These are phyloP conservation scores for Spinus olivaceus DNA, from an alignment of 2,797 vertebrate species.

Conservation along the genomic window DNA sequence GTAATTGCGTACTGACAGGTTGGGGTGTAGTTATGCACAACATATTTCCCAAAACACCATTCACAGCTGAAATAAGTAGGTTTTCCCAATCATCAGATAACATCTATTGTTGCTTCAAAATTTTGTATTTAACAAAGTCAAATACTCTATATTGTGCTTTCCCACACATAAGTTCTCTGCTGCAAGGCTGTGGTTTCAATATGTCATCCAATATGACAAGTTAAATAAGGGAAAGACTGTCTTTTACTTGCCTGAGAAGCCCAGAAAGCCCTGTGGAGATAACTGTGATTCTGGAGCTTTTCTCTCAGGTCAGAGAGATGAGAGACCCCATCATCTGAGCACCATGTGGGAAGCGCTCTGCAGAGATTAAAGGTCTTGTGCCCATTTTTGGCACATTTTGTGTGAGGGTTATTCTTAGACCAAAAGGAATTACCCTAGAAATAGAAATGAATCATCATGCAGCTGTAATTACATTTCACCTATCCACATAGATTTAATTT, in stretches of 20 bases:
- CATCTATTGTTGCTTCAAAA: background rate
- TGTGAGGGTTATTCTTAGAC: background rate
- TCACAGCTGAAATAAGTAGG: background rate
- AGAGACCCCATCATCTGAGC: background rate
- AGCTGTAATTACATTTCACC: constrained; percentile 18
- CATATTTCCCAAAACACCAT: background rate
- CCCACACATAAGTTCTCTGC: background rate
- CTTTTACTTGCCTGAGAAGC: background rate
- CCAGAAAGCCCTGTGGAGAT: background rate
- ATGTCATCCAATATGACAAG: background rate
- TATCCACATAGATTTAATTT: background rate
- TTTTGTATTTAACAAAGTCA: background rate
- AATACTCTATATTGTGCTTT: background rate
- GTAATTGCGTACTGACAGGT: background rate
- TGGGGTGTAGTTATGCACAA: background rate
- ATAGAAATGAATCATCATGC: background rate
- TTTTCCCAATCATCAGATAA: background rate
- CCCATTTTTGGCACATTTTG: background rate
- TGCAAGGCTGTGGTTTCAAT: background rate
- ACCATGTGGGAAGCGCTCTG: background rate
- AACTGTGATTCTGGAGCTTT: background rate
- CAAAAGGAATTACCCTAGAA: background rate
- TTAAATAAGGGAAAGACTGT: background rate
- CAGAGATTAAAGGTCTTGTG: background rate
- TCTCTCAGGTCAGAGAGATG: background rate